Evolutionary conservation across 2,113 vertebrate species (phyloP).

Genomic region (Oncorhynchus gorbuscha): DNA sequence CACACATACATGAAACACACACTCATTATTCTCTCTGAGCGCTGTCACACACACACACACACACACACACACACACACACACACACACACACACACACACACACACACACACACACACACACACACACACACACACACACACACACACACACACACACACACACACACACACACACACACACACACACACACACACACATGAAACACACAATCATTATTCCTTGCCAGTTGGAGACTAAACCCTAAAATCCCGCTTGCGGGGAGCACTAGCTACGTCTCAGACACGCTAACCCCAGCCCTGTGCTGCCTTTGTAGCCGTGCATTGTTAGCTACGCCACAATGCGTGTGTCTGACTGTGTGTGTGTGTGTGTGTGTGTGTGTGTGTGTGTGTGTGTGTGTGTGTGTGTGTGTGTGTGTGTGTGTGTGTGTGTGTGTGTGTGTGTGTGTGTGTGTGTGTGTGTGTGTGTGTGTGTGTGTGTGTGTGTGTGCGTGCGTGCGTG

Average conservation of each 20-base stretch:
- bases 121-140: conserved; percentile 56
- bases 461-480: conserved; percentile 12
- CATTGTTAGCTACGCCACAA: conserved; percentile 61
- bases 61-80: conserved; percentile 37
- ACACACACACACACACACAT: conserved; percentile 42
- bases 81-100: conserved; percentile 52
- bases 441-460: conserved; percentile 9
- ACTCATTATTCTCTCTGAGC: conserved; percentile 77
- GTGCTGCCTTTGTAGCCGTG: conserved; percentile 67
- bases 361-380: not conserved
- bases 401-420: not conserved
- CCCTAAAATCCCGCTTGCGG: conserved; percentile 72
- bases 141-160: conserved; percentile 22
- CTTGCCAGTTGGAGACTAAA: conserved; percentile 79
- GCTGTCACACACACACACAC: conserved; percentile 24
- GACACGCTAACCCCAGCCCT: conserved; percentile 59
- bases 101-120: conserved; percentile 57
- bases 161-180: conserved; percentile 15
- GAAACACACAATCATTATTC: conserved; percentile 68
- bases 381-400: too few relatives aligned
- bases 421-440: conserved; percentile 9
- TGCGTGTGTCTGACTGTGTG: not conserved
- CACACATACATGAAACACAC: conserved; percentile 56
- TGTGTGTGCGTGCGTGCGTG: conserved; percentile 7
- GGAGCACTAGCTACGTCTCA: conserved; percentile 63